Conservation (phyloP, 2,888 invertebrate species). For the Archips xylosteana region DNA sequence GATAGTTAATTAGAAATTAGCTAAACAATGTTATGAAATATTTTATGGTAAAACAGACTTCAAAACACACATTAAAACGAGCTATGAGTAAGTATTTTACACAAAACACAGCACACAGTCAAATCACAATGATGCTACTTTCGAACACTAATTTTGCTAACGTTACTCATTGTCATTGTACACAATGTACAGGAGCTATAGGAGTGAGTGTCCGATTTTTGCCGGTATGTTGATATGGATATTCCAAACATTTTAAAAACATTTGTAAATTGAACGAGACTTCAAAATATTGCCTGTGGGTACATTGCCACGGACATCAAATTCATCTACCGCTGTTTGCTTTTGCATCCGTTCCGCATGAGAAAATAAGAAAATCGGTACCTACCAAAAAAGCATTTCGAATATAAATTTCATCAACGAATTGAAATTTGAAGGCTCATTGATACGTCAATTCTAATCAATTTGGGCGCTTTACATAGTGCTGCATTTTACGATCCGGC, state of each 20-base stretch:
- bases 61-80: neutral
- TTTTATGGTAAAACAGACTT: neutral
- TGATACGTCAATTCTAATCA: slow-evolving; percentile 55
- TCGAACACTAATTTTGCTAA: neutral
- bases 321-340: neutral
- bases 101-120: neutral
- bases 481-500: slow-evolving; percentile 71
- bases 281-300: neutral
- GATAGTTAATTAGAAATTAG: no score
- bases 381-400: neutral
- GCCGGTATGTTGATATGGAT: neutral
- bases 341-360: neutral
- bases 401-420: slow-evolving; percentile 16
- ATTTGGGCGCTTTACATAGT: slow-evolving; percentile 61
- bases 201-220: neutral
- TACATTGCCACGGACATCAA: no score
- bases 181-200: neutral
- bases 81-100: slow-evolving; percentile 21
- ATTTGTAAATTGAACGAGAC: neutral
- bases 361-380: slow-evolving; percentile 9
- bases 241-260: neutral
- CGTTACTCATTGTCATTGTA: no score
- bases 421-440: slow-evolving; percentile 33
- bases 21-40: neutral
- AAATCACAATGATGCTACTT: neutral